Conservation (phyloP, 2,888 invertebrate genomes). For the Petrolisthes manimaculis region DNA sequence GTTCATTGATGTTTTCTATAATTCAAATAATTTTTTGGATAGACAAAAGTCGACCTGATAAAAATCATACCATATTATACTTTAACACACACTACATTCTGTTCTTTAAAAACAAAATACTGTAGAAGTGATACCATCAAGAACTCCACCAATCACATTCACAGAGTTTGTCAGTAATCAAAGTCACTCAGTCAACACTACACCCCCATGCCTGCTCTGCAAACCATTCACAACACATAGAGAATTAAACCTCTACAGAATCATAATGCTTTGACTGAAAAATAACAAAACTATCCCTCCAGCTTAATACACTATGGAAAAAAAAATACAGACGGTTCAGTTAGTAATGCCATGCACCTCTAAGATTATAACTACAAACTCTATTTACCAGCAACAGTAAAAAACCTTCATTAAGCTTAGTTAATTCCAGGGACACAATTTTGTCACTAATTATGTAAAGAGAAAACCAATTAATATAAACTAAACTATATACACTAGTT, state of each 20-base stretch:
- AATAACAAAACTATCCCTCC: not conserved
- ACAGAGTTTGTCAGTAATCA: constrained; percentile 20
- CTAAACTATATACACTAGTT: not conserved
- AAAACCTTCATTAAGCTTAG: not conserved
- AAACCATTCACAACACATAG: constrained; percentile 11
- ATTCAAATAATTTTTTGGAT: no score
- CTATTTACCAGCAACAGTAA: constrained; percentile 14
- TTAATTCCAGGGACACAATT: not conserved
- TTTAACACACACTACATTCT: no score
- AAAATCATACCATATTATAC: no score
- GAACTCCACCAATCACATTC: constrained; percentile 44
- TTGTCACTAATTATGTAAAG: not conserved
- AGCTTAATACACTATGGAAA: constrained; percentile 11
- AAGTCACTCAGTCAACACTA: constrained; percentile 40
- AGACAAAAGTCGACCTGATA: no score
- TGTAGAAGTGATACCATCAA: not conserved
- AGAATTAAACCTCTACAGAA: constrained; percentile 13
- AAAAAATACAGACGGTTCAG: not conserved
- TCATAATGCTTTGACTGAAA: not conserved
- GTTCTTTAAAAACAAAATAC: no score
- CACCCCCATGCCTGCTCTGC: constrained; percentile 28
- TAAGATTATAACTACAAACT: not conserved
- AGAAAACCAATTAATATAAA: not conserved
- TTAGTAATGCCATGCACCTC: constrained; percentile 47
- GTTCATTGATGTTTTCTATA: no score